Evolutionary conservation across 2,888 invertebrate species (phyloP).

Genomic region (Aspidapion aeneum): DNA sequence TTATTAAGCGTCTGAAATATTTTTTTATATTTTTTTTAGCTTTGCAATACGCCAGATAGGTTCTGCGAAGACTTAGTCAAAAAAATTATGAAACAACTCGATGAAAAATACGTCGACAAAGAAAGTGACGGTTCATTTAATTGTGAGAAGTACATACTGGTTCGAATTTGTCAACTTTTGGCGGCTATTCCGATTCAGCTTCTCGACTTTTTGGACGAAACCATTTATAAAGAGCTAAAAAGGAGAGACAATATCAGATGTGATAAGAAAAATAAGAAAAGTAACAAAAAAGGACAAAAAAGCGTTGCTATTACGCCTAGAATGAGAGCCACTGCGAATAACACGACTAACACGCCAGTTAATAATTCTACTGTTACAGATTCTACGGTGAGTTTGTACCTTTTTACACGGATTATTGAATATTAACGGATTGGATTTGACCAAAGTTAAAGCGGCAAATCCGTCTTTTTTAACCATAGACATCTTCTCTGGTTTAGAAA

Average conservation of each 20-base stretch:
- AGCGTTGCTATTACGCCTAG: not conserved
- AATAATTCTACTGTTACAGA: not conserved
- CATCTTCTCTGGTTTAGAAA: too few relatives aligned
- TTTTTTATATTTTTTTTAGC: slow-evolving; percentile 41
- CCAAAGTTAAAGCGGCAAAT: too few relatives aligned
- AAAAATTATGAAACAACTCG: slow-evolving; percentile 25
- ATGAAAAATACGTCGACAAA: slow-evolving; percentile 28
- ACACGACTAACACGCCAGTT: not conserved
- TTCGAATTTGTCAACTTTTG: slow-evolving; percentile 48
- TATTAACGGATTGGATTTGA: too few relatives aligned
- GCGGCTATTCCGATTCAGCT: slow-evolving; percentile 79
- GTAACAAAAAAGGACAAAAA: slow-evolving; percentile 32
- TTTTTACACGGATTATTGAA: too few relatives aligned
- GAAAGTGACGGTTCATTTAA: slow-evolving; percentile 1
- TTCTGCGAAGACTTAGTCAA: slow-evolving; percentile 42
- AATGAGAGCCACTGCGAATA: not conserved
- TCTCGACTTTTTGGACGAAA: slow-evolving; percentile 77
- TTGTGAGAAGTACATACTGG: slow-evolving; percentile 22
- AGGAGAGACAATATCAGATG: slow-evolving; percentile 51
- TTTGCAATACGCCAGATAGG: slow-evolving; percentile 58
- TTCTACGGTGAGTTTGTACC: not conserved
- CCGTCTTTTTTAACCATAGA: too few relatives aligned
- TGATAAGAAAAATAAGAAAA: slow-evolving; percentile 44
- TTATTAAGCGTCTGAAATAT: too few relatives aligned
- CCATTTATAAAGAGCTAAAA: slow-evolving; percentile 79